Percentiles rank a stretch among this genome's conserved stretches.
Conservation (phyloP, 2,888 invertebrate genomes). For the Oithona nana region DNA sequence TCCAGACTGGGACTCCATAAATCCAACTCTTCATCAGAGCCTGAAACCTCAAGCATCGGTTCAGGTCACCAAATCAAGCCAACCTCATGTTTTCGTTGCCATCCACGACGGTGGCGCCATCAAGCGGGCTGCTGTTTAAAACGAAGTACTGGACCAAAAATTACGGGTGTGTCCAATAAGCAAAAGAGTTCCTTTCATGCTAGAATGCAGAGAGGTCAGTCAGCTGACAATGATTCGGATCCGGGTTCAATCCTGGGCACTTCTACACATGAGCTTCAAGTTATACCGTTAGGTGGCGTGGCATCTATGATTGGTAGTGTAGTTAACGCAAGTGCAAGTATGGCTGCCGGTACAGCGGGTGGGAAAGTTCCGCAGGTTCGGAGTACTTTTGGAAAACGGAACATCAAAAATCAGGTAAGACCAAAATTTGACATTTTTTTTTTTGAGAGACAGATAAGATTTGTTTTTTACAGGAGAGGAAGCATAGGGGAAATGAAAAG, state of each 20-base stretch:
- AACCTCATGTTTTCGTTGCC: background rate
- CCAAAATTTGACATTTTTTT: background rate
- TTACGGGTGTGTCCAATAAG: background rate
- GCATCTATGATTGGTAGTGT: background rate
- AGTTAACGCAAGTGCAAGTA: slow-evolving; percentile 19
- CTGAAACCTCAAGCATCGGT: background rate
- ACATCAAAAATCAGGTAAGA: slow-evolving; percentile 52
- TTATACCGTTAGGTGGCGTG: background rate
- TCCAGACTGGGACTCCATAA: too few relatives aligned
- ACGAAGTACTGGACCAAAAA: background rate
- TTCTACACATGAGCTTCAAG: background rate
- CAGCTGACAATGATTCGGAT: background rate
- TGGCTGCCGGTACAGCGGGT: slow-evolving; percentile 21
- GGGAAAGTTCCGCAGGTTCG: slow-evolving; percentile 29
- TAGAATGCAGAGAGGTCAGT: background rate
- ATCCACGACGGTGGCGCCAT: background rate
- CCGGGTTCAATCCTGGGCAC: background rate
- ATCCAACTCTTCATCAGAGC: too few relatives aligned
- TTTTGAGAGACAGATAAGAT: too few relatives aligned
- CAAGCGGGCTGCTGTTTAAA: background rate
- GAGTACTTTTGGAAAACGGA: slow-evolving; percentile 61
- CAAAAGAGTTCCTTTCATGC: background rate
- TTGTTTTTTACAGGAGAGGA: too few relatives aligned
- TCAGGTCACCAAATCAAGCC: background rate
- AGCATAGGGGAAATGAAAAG: too few relatives aligned